phyloP scores from a whole-genome alignment of 2,888 invertebrate species.

The Linhomoeus sp. region DNA sequence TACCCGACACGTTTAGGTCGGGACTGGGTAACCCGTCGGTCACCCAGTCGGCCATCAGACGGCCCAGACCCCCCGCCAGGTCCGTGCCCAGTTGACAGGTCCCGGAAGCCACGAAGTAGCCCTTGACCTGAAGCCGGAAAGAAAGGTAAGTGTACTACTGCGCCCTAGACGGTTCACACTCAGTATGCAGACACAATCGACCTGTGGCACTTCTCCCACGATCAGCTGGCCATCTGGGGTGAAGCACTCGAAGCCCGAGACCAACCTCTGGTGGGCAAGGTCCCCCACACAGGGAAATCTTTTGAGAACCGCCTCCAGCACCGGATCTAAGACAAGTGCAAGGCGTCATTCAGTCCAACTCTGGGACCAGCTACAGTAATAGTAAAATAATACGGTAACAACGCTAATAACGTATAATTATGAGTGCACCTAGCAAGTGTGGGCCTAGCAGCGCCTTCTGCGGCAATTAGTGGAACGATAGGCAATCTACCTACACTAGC shows the following conservation, averaged over 20 bases:
- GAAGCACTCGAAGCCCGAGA: conserved; percentile 78
- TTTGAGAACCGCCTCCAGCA: conserved; percentile 61
- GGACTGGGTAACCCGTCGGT: conserved; percentile 51
- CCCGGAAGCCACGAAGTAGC: conserved; percentile 78
- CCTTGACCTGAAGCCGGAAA: conserved; percentile 46
- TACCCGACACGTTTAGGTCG: conserved; percentile 52
- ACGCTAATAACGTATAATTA: too few relatives aligned
- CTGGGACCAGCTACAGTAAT: too few relatives aligned
- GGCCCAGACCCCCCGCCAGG: conserved; percentile 82
- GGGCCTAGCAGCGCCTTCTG: too few relatives aligned
- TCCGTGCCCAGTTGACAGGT: conserved; percentile 91
- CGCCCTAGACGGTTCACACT: too few relatives aligned
- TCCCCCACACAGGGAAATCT: conserved; percentile 57
- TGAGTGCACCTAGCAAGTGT: too few relatives aligned
- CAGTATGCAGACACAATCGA: too few relatives aligned
- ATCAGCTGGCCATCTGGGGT: conserved; percentile 92
- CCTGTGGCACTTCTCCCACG: conserved; percentile 78
- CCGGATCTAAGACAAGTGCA: conserved; percentile 37
- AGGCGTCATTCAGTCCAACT: not conserved
- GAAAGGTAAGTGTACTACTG: not conserved
- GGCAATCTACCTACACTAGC: too few relatives aligned
- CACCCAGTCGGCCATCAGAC: conserved; percentile 60
- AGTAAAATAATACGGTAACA: too few relatives aligned
- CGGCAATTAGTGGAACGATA: too few relatives aligned
- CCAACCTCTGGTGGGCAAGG: conserved; percentile 54